Base-by-base conservation (phyloP, 2,797 vertebrate genomes). In the Diplodus puntazzo region DNA sequence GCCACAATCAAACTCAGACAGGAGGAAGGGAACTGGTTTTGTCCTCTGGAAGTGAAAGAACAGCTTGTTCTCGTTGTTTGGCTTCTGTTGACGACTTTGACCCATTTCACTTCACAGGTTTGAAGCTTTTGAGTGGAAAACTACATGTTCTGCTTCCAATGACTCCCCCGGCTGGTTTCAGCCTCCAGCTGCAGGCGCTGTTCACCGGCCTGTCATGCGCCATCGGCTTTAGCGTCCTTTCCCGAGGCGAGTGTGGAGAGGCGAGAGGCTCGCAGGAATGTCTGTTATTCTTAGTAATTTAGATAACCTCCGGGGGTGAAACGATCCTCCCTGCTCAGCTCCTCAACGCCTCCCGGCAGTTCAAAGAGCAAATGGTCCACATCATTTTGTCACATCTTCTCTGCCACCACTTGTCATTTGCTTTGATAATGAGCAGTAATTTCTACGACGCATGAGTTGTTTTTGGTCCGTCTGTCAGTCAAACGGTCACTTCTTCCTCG, bases 281-380 rank as follows among this genome's bases (percentile, higher is more conserved):
- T 85, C 81, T 88, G 84, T 86, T 93, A 67, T 91, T 93, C 89
- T 90, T 81, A 83, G 83, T 61, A 64, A 72, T 88, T 85, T 88
- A 83, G 79, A 89, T 69, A 71, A 91, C 76, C 76, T 83, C 71
- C 59, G 73, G 75, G 84, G 76, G 71, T 81, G 79, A 75, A 79
- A 42, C 30, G 71, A 85, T 78, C 78, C 84, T n/a, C 79, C 63
- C 69, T 57, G 73, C 78, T 78, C 70, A 54, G 46, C 72, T 73
- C 52, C 69, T 77, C 62, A 55, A 69, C 54, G 49, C 65, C 20
- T 8, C 30, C 42, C 54, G 78, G 71, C 75, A 55, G 60, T 57
- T 77, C 65, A 49, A 53, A 46, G 71, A 73, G 76, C 60, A 46
- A 45, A 46, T 30, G 11, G 30, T 17, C 20, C 12, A 30, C 64